phyloP scores from a whole-genome alignment of 2,797 vertebrate species.

The Mergus octosetaceus region DNA sequence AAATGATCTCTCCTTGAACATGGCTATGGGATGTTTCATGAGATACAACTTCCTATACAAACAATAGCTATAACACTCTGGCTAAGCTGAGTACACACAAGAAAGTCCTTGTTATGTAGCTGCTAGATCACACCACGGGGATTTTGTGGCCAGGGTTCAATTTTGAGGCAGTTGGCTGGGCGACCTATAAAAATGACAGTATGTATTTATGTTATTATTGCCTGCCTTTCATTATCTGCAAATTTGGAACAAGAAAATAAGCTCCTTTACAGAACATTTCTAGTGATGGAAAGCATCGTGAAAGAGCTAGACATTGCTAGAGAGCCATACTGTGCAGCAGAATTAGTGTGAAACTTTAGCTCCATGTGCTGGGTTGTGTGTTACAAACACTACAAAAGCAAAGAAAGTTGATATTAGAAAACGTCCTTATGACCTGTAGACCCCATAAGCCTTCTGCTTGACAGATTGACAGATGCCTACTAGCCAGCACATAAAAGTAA shows the following conservation, averaged over 20 bases:
- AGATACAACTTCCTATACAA: background rate
- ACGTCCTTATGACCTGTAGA: constrained; percentile 8
- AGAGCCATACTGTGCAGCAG: background rate
- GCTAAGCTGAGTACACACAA: background rate
- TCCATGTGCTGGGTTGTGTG: background rate
- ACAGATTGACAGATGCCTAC: background rate
- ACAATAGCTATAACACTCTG: background rate
- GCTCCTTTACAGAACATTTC: background rate
- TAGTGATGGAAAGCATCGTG: background rate
- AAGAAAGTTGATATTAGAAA: background rate
- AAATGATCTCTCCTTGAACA: background rate
- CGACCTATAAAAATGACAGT: background rate
- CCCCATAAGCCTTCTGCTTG: background rate
- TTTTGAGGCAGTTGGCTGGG: background rate
- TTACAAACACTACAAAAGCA: background rate
- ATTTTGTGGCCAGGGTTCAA: background rate
- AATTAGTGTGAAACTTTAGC: background rate
- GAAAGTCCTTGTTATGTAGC: background rate
- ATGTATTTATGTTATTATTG: background rate
- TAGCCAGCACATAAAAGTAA: background rate
- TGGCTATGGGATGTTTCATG: background rate
- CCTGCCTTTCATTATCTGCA: background rate
- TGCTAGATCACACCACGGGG: background rate
- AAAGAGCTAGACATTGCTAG: background rate
- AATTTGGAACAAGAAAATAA: background rate